These are phyloP conservation scores for Epinephelus fuscoguttatus DNA, from an alignment of 2,113 vertebrate species.

Conservation along the genomic window DNA sequence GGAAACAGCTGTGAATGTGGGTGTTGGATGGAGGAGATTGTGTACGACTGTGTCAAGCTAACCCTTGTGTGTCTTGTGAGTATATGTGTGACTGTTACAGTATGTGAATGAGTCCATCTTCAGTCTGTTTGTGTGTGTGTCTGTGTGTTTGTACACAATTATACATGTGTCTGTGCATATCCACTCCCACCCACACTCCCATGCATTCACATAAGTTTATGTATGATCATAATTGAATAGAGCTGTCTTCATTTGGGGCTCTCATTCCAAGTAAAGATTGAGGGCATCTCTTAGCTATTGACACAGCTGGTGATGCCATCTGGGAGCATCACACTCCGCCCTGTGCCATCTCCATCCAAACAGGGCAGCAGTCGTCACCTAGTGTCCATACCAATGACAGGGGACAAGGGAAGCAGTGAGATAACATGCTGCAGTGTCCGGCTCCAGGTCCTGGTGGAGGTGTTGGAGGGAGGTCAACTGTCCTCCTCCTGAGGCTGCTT, in stretches of 20 bases:
- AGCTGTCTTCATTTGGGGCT: constrained; percentile 54
- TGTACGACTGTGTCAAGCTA: constrained; percentile 55
- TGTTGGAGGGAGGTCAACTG: constrained; percentile 40
- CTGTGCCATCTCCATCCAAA: constrained; percentile 65
- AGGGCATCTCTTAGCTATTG: constrained; percentile 77
- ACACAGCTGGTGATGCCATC: constrained; percentile 85
- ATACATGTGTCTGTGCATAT: constrained; percentile 19
- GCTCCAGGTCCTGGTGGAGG: constrained; percentile 35
- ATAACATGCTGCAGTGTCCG: constrained; percentile 49
- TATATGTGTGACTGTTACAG: constrained; percentile 39
- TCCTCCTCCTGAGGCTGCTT: constrained; percentile 35
- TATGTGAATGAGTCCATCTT: constrained; percentile 59
- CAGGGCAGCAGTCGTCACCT: constrained; percentile 47
- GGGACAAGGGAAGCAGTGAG: constrained; percentile 55
- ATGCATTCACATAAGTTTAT: constrained; percentile 50
- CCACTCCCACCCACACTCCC: constrained; percentile 18
- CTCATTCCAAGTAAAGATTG: constrained; percentile 74
- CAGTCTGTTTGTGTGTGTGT: constrained; percentile 28
- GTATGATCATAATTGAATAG: constrained; percentile 48
- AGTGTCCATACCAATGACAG: constrained; percentile 72
- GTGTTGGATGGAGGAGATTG: constrained; percentile 45
- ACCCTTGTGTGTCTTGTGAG: constrained; percentile 34
- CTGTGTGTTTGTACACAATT: constrained; percentile 42
- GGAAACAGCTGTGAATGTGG: constrained; percentile 60
- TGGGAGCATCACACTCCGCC: constrained; percentile 69